A percentile compares a stretch with the other conserved stretches of the same genome.
Evolutionary conservation across 2,113 vertebrate species (phyloP).

Genomic region (Opisthocomus hoazin): DNA sequence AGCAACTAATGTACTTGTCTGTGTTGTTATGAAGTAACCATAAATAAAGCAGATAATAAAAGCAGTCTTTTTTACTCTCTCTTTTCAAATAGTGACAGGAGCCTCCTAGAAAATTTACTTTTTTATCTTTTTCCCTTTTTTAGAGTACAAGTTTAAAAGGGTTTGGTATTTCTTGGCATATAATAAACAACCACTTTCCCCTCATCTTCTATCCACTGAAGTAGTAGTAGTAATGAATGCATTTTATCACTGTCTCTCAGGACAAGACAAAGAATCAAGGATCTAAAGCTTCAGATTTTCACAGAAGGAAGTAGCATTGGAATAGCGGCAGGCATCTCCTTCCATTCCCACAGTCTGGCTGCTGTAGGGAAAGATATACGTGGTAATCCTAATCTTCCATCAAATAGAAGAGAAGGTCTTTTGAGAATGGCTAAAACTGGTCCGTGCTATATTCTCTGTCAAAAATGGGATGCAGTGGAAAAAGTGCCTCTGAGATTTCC

Average conservation of each 20-base stretch:
- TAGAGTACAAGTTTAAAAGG: constrained; percentile 65
- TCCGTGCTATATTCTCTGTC: rapidly evolving
- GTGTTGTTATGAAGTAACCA: constrained; percentile 44
- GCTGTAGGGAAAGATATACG: rapidly evolving
- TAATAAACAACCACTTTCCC: constrained; percentile 69
- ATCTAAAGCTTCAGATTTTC: neutral
- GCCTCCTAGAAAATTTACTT: constrained; percentile 70
- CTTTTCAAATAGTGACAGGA: constrained; percentile 63
- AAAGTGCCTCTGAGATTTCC: neutral
- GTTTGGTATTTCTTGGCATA: constrained; percentile 58
- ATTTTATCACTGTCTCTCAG: constrained; percentile 62
- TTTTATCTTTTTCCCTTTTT: constrained; percentile 38
- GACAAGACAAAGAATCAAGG: constrained; percentile 33
- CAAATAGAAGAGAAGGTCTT: neutral
- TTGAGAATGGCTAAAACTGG: neutral
- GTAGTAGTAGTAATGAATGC: constrained; percentile 60
- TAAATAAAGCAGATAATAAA: constrained; percentile 71
- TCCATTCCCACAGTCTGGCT: neutral
- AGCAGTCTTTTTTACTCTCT: constrained; percentile 35
- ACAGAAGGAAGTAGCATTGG: neutral
- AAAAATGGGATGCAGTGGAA: neutral
- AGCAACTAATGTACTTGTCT: constrained; percentile 51
- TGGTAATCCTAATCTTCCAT: neutral
- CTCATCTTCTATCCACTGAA: constrained; percentile 27
- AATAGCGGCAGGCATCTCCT: neutral